Evolutionary conservation across 2,113 vertebrate genomes (phyloP), one percentile per base, ranked within the genome.

Genomic region (Prochilodus magdalenae): DNA sequence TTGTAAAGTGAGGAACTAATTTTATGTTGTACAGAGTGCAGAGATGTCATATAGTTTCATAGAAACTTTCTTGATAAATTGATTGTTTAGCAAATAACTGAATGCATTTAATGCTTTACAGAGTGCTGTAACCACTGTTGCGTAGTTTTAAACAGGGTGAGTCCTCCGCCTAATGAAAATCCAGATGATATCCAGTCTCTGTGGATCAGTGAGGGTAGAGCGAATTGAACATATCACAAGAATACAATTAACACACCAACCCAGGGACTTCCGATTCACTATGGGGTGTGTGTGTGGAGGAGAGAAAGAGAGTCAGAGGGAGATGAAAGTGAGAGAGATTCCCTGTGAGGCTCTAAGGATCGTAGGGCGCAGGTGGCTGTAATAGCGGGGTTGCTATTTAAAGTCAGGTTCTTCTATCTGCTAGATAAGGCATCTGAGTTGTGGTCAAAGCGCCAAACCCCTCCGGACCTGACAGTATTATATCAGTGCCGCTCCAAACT

Each of bases 311-410:
- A 51, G 59, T 11, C 14, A 3, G 53, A 69, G 78, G 73, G 7
- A 0, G 66, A 79, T 76, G 86, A 79, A 49, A 53, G 81, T 33
- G 49, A 69, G 14, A 86, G 59, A 83, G 6, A 4, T 57, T 10
- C 69, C 76, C 79, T 60, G 49, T 55, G 63, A 75, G 65, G 49
- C 36, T 59, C 44, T 55, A 57, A 78, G 65, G 49, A 27, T 59
- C 44, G n/a, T 20, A 0, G 7, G 5, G 12, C n/a, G 67, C 12
- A 27, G 29, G 49, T 47, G 33, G 26, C 62, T 65, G 40, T 65
- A 80, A 73, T 73, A 63, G 57, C 69, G 15, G 14, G 22, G 79
- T n/a, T 73, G 70, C 47, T 73, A 22, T 51, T 33, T 79, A 73
- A 73, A 80, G 33, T 57, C 70, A 36, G 27, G 22, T 12, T 14